phyloP scores from a whole-genome alignment of 2,113 vertebrate genomes.

The Tamias sibiricus region DNA sequence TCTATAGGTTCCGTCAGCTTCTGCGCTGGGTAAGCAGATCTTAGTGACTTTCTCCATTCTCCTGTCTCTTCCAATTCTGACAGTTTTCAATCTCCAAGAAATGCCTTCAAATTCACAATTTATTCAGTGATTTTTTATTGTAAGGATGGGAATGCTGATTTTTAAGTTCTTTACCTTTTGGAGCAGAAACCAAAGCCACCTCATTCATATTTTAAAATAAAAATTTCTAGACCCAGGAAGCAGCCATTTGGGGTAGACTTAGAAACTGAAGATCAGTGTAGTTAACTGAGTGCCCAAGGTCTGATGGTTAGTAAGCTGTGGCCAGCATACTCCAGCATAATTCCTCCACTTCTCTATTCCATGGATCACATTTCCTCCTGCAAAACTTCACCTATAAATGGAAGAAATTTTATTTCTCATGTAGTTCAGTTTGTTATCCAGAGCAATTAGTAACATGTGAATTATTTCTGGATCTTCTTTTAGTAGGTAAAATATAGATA shows the following conservation, averaged over 20 bases:
- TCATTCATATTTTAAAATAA: background rate
- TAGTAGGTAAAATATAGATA: background rate
- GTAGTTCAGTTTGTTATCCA: background rate
- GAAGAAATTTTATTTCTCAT: background rate
- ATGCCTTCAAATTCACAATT: background rate
- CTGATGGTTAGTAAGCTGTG: background rate
- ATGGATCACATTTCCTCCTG: background rate
- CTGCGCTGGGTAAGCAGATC: background rate
- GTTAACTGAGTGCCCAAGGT: background rate
- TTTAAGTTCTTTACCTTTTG: background rate
- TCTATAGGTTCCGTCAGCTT: background rate
- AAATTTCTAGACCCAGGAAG: background rate
- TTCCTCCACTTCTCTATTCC: background rate
- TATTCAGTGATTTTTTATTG: background rate
- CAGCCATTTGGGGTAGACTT: background rate
- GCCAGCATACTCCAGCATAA: background rate
- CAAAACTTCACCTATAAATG: background rate
- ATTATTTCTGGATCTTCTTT: background rate
- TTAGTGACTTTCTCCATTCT: background rate
- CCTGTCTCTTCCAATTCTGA: background rate
- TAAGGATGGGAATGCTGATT: background rate
- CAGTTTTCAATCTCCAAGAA: background rate
- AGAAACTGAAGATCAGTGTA: background rate
- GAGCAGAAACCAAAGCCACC: background rate
- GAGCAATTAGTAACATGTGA: background rate